phyloP scores from a whole-genome alignment of 1,140 invertebrate species.

The Lucilia cuprina region DNA sequence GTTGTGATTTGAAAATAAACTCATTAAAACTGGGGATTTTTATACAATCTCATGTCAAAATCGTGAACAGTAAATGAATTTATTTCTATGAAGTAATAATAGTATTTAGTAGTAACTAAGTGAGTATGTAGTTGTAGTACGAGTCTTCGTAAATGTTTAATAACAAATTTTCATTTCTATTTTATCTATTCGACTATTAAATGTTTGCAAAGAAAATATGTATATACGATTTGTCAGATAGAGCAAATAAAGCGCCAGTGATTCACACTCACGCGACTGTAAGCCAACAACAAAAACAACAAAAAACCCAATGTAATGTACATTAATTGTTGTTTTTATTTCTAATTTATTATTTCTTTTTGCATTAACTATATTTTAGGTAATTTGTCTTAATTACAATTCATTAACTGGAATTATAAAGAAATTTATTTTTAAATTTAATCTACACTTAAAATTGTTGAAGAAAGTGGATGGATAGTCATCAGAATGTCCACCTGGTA shows the following conservation, averaged over 20 bases:
- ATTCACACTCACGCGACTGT: background rate
- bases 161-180: background rate
- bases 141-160: too few relatives aligned
- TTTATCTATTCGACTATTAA: background rate
- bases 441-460: background rate
- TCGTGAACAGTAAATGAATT: background rate
- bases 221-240: background rate
- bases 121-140: too few relatives aligned
- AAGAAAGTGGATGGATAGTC: too few relatives aligned
- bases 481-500: too few relatives aligned
- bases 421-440: background rate
- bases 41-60: background rate
- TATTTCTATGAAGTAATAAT: background rate
- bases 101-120: too few relatives aligned
- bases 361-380: background rate
- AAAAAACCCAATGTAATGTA: background rate
- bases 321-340: too few relatives aligned
- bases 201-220: too few relatives aligned
- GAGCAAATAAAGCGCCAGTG: background rate
- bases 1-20: background rate
- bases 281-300: background rate
- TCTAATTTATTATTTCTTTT: background rate
- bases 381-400: background rate
- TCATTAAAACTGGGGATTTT: background rate
- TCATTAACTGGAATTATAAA: background rate